Evolutionary conservation across 1,140 invertebrate species (phyloP), one percentile per base, ranked within the genome.

Genomic region (Pseudobourletiella spinata): DNA sequence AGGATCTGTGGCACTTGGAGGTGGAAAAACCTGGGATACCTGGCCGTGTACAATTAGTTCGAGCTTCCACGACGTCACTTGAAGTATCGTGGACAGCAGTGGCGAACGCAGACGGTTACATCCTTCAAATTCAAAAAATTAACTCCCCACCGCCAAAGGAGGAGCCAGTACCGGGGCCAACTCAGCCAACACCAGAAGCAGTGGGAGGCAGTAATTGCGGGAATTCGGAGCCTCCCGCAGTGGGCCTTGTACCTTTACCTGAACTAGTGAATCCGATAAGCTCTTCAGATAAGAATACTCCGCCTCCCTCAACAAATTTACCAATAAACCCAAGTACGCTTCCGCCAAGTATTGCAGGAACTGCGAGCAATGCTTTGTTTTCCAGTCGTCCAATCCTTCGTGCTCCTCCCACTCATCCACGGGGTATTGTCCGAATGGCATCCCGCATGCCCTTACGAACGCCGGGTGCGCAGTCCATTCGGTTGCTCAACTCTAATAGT

Each of bases 1-100:
- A 98, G 76, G 96, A 99, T 76, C 76, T 99, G 3, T 99, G 95
- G 95, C 98, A 89, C 73, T 77, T 99, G n/a, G 96, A 99, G 79
- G 95, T 95, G 0, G 90, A 91, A 61, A 89, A 88, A 66, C 96
- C 96, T 4, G 78, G 86, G 3, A 82, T 89, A 30, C 93, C 95
- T 0, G 85, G 87, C 0, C 79, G 91, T 67, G 89, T 98, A 1
- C 92, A 95, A 63, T 78, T 99, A 4, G 89, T 97, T 0, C 84
- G 92, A 66, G 95, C 96, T 1, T 89, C 88, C 1, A 96, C 94
- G 0, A 87, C 89, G 71, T 87, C 88, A 0, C 75, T 99, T 26
- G 96, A 98, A 78, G 84, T 99, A 0, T 90, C 88, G 72, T 99
- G 96, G 96, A 84, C 85, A 2, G 79, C 85, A 6, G 86, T 92